These are phyloP conservation scores for Beris morrisii DNA, from an alignment of 2,888 invertebrate species.

Conservation along the genomic window DNA sequence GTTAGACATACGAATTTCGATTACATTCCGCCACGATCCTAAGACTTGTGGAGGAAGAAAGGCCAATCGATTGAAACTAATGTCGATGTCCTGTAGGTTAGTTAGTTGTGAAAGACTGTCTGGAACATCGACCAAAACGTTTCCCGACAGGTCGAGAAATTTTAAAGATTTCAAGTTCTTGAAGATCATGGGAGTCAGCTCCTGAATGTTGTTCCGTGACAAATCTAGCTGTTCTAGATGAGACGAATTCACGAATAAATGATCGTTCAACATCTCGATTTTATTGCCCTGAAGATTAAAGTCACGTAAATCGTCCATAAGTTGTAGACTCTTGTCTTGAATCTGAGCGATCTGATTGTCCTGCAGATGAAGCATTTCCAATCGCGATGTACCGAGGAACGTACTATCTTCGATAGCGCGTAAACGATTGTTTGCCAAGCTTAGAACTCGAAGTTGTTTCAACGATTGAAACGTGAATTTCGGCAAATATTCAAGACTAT, in stretches of 20 bases:
- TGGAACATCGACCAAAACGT: slow-evolving; percentile 73
- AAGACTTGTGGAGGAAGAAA: slow-evolving; percentile 70
- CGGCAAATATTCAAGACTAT: slow-evolving; percentile 71
- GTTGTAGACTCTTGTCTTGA: slow-evolving; percentile 66
- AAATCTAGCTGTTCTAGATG: slow-evolving; percentile 70
- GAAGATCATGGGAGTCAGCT: slow-evolving; percentile 66
- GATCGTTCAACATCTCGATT: slow-evolving; percentile 69
- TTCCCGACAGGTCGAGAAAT: slow-evolving; percentile 76
- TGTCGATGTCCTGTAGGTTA: slow-evolving; percentile 71
- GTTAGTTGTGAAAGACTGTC: slow-evolving; percentile 68
- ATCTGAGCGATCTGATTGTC: slow-evolving; percentile 72
- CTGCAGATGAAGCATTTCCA: slow-evolving; percentile 75
- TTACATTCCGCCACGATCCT: slow-evolving; percentile 68
- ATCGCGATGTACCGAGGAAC: slow-evolving; percentile 68
- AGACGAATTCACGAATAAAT: slow-evolving; percentile 67
- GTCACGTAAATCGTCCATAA: slow-evolving; percentile 66
- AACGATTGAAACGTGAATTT: slow-evolving; percentile 67
- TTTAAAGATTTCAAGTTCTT: slow-evolving; percentile 68
- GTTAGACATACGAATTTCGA: slow-evolving; percentile 71
- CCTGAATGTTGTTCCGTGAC: slow-evolving; percentile 73
- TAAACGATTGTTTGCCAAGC: slow-evolving; percentile 73
- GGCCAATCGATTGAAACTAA: slow-evolving; percentile 76
- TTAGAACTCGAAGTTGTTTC: slow-evolving; percentile 68
- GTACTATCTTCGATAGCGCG: slow-evolving; percentile 69
- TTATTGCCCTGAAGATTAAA: slow-evolving; percentile 77